These are phyloP conservation scores for Oeneis ivallda DNA, from an alignment of 2,888 invertebrate genomes.

Conservation along the genomic window DNA sequence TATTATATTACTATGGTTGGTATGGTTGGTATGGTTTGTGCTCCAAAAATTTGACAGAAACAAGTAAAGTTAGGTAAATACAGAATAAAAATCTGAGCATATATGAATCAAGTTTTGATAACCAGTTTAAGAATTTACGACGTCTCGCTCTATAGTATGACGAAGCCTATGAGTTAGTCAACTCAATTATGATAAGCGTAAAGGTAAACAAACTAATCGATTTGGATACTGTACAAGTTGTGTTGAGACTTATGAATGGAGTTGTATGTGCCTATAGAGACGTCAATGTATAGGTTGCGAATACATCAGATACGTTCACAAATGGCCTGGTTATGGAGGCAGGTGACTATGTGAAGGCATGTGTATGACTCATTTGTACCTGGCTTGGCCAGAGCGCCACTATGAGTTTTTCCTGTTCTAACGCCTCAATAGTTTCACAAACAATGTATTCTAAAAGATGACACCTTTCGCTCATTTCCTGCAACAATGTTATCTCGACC, in stretches of 20 bases:
- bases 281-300: conserved; percentile 39
- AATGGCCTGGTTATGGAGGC: conserved; percentile 33
- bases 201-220: conserved; percentile 16
- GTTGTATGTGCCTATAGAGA: conserved; percentile 10
- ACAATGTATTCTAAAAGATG: too few relatives aligned
- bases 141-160: conserved; percentile 31
- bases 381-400: conserved; percentile 32
- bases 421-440: not conserved
- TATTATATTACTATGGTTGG: too few relatives aligned
- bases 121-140: conserved; percentile 31
- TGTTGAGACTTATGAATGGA: conserved; percentile 9
- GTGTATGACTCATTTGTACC: conserved; percentile 52
- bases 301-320: conserved; percentile 34
- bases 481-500: too few relatives aligned
- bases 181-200: conserved; percentile 27
- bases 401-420: conserved; percentile 23
- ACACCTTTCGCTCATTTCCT: too few relatives aligned
- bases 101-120: conserved; percentile 36
- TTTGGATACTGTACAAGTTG: conserved; percentile 25
- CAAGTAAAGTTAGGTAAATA: too few relatives aligned
- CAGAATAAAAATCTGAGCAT: not conserved
- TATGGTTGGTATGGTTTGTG: not conserved
- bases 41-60: not conserved
- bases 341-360: conserved; percentile 54
- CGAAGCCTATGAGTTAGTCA: conserved; percentile 35